Conservation (phyloP, 53 echinoderm and acorn worm genomes). For the Hippasteria phrygiana region DNA sequence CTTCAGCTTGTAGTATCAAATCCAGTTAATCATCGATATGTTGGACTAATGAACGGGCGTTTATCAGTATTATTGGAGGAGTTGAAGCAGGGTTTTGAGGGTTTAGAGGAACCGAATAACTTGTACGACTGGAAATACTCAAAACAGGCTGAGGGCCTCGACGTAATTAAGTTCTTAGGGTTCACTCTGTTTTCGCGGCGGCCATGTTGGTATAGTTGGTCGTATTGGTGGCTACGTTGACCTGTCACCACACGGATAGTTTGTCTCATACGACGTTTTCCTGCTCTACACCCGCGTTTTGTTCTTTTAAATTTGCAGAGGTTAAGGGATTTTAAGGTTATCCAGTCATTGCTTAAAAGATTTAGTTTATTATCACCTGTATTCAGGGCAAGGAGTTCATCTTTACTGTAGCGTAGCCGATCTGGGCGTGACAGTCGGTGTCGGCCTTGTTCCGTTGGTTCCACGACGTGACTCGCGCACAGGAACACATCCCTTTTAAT, state of each 20-base stretch:
- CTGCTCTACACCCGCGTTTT: constrained; percentile 2
- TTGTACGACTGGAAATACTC: too few relatives aligned
- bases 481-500: neutral
- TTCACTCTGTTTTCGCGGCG: neutral
- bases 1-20: neutral
- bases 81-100: neutral
- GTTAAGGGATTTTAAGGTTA: neutral
- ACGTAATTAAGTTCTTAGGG: neutral
- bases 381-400: constrained; percentile 4
- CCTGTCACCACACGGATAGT: neutral
- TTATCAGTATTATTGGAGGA: neutral
- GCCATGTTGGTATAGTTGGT: constrained; percentile 12
- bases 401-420: neutral
- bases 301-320: neutral
- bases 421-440: neutral
- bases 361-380: neutral
- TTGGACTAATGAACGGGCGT: constrained; percentile 15
- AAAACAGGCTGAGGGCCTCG: neutral
- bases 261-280: neutral
- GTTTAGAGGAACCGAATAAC: too few relatives aligned
- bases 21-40: neutral
- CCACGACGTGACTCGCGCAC: neutral
- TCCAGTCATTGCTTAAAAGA: neutral
- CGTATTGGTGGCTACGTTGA: neutral
- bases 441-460: constrained; percentile 4